Conservation (phyloP, 2,888 invertebrate species). For the Harmothoe impar region DNA sequence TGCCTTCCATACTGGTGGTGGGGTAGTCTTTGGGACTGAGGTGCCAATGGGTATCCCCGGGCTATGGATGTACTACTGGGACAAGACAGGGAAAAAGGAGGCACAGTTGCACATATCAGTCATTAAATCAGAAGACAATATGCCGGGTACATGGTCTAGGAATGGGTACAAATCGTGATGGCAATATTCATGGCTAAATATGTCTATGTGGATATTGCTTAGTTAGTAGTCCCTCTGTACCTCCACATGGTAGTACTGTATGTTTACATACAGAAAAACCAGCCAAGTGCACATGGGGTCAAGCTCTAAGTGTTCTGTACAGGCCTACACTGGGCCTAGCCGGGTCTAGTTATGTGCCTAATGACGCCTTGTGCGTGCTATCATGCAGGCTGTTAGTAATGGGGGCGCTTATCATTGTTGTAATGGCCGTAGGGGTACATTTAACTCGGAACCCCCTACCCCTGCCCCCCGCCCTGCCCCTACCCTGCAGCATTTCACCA, state of each 20-base stretch:
- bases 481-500: not conserved
- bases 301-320: not conserved
- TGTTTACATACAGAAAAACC: not conserved
- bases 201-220: too few species aligned
- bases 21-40: too few species aligned
- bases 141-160: too few species aligned
- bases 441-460: not conserved
- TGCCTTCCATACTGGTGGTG: not conserved
- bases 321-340: not conserved
- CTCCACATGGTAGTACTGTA: too few species aligned
- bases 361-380: not conserved
- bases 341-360: not conserved
- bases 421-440: constrained; percentile 32
- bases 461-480: not conserved
- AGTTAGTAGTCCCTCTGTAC: too few species aligned
- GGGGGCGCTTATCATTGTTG: not conserved
- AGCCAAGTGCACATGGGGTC: not conserved
- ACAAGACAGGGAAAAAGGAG: too few species aligned
- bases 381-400: not conserved
- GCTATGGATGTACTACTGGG: too few species aligned
- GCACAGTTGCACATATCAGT: too few species aligned
- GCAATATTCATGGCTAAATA: too few species aligned
- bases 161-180: too few species aligned
- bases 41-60: too few species aligned
- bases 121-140: too few species aligned